phyloP scores from a whole-genome alignment of 2,888 invertebrate species.

The Corbicula japonica region DNA sequence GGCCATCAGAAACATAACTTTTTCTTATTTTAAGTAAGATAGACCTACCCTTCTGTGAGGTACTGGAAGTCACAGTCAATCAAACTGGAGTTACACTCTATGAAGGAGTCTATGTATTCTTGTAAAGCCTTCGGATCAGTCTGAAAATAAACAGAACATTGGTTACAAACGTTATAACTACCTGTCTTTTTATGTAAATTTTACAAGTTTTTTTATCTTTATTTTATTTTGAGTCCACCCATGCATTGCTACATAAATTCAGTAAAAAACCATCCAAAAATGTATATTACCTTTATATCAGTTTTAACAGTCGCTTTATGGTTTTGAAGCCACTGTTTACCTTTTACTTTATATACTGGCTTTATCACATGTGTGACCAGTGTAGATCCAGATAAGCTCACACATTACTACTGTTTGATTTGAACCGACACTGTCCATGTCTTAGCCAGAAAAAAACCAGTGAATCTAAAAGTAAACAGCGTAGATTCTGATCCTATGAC shows the following conservation, averaged over 20 bases:
- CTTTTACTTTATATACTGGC: too few species aligned
- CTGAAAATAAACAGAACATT: conserved; percentile 66
- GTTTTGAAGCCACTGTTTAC: neutral
- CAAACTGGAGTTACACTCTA: conserved; percentile 73
- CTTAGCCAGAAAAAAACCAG: too few species aligned
- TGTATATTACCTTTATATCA: neutral
- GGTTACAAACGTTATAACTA: neutral
- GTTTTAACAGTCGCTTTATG: neutral
- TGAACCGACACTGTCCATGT: too few species aligned
- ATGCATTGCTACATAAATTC: neutral
- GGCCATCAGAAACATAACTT: too few species aligned
- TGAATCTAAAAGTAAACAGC: too few species aligned
- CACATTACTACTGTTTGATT: too few species aligned
- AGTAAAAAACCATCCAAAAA: neutral
- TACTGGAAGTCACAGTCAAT: conserved; percentile 78
- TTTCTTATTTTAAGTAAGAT: too few species aligned
- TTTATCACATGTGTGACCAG: too few species aligned
- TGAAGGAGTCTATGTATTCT: conserved; percentile 76
- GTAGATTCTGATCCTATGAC: too few species aligned
- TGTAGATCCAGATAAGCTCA: too few species aligned
- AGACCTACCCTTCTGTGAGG: conserved; percentile 78
- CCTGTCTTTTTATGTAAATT: neutral
- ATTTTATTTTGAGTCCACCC: too few species aligned
- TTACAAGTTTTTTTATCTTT: too few species aligned
- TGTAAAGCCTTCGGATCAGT: conserved; percentile 75